Evolutionary conservation across 2,888 invertebrate species (phyloP), one percentile per base, ranked within the genome.

Genomic region (Himalopsyche anomala): DNA sequence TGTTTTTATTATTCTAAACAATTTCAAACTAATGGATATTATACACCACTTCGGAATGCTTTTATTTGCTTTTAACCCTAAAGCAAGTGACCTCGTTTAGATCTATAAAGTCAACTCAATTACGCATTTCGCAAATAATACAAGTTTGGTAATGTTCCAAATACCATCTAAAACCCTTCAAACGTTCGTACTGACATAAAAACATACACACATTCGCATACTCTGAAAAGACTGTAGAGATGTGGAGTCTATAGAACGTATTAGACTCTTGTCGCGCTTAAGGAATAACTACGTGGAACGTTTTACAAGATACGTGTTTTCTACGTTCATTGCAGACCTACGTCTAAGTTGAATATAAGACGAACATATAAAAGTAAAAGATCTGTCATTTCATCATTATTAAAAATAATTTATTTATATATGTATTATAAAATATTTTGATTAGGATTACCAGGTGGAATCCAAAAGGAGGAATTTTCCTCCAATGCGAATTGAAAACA

Each of bases 71-170:
- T 62, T 62, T 11, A 62, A 19, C 62, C 62, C 19, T 62, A 62
- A 28, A 28, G 62, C n/a, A 11, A 62, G 28, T 62, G 62, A 19
- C 62, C 62, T 19, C 62, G n/a, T 28, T 62, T 28, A 8, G 62
- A 19, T 62, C 4, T 62, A 62, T 62, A 19, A 19, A 62, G 19
- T 62, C 62, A 28, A 19, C 62, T 28, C n/a, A 62, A 62, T 62
- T 19, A 62, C 62, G 62, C 62, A 62, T 62, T 19, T 28, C 19
- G 62, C n/a, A 62, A 62, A 62, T 62, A 62, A 8, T 62, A 62
- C 62, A 62, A 62, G 28, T 62, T 62, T 28, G 28, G 62, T 62
- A 62, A 56, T 56, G 56, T 56, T 56, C 56, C 56, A 56, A 62
- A 62, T 62, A 62, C 62, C 62, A 28, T 19, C 62, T n/a, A 2